A percentile compares a stretch with the other conserved stretches of the same genome.
Conservation (phyloP, 2,888 invertebrate genomes). For the Lasioglossum marginatum region DNA sequence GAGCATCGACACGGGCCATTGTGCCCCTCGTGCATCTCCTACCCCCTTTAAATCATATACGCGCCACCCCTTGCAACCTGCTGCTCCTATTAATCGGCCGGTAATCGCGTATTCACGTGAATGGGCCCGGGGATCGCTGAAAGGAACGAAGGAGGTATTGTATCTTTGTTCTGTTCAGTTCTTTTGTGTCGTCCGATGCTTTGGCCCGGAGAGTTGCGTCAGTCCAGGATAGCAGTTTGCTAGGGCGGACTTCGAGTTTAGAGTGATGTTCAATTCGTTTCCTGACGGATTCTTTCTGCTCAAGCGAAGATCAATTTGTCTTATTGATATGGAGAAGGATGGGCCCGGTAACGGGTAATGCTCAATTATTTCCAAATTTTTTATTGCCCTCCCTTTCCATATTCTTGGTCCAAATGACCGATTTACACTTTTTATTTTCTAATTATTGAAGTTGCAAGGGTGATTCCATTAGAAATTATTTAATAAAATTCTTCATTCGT, state of each 20-base stretch:
- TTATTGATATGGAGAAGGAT: background rate
- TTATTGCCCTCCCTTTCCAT: no score
- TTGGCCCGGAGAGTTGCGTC: slow-evolving; percentile 21
- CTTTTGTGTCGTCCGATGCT: slow-evolving; percentile 40
- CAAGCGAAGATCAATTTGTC: background rate
- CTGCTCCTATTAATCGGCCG: slow-evolving; percentile 65
- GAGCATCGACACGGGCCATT: slow-evolving; percentile 76
- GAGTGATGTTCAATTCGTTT: slow-evolving; percentile 26
- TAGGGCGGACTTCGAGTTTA: slow-evolving; percentile 27
- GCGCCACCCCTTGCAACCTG: slow-evolving; percentile 57
- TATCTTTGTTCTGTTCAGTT: slow-evolving; percentile 48
- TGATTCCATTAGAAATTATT: no score
- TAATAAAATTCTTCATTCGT: no score
- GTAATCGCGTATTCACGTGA: slow-evolving; percentile 63
- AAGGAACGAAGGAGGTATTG: slow-evolving; percentile 56
- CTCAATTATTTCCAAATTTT: background rate
- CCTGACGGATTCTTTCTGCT: background rate
- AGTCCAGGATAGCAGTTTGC: slow-evolving; percentile 13
- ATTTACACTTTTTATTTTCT: no score
- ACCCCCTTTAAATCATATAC: slow-evolving; percentile 68
- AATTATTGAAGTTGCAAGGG: no score
- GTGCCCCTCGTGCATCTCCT: slow-evolving; percentile 44
- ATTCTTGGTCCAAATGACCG: no score
- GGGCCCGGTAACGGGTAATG: background rate
- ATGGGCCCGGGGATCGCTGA: slow-evolving; percentile 40